Evolutionary conservation across 2,113 vertebrate genomes (phyloP).

Genomic region (Microtus ochrogaster): DNA sequence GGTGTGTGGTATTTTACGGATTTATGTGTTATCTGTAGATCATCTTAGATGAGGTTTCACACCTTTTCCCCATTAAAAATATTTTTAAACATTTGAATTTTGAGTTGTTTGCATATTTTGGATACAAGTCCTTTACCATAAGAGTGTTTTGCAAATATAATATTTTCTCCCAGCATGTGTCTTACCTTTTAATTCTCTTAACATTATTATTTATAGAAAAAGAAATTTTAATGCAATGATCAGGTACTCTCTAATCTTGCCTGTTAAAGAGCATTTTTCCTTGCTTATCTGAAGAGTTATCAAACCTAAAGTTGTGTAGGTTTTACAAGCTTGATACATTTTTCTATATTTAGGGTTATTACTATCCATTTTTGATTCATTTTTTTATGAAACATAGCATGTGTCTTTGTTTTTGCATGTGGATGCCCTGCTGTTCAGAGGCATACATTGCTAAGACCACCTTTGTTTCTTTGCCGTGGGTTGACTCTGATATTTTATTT

Average conservation of each 20-base stretch:
- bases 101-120: neutral
- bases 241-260: neutral
- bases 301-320: neutral
- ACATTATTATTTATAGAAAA: neutral
- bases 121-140: neutral
- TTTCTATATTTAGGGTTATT: neutral
- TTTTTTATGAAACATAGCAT: neutral
- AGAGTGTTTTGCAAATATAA: neutral
- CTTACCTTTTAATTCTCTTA: constrained; percentile 13
- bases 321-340: neutral
- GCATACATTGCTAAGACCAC: neutral
- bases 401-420: neutral
- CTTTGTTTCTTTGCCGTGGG: neutral
- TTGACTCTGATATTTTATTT: neutral
- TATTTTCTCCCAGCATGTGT: neutral
- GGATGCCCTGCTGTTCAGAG: neutral
- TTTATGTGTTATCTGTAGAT: neutral
- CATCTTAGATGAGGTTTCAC: neutral
- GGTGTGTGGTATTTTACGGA: neutral
- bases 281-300: neutral
- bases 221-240: neutral
- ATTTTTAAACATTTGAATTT: neutral
- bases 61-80: neutral
- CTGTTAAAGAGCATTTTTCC: neutral
- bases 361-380: neutral